Conservation (phyloP, 2,888 invertebrate species). For the Meganola albula region DNA sequence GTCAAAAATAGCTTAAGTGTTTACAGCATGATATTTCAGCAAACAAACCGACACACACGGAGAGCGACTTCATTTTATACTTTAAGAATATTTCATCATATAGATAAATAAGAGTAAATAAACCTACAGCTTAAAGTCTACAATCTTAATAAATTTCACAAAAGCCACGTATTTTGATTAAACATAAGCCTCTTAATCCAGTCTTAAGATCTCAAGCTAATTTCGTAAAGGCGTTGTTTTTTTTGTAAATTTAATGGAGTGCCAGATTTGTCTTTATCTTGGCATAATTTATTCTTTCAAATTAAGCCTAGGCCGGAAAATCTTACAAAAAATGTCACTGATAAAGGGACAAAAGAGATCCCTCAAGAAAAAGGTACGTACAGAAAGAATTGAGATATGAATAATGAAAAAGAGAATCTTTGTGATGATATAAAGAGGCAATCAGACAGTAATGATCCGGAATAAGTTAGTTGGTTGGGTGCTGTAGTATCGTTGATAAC, state of each 20-base stretch:
- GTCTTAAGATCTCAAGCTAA: constrained; percentile 57
- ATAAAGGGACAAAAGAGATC: constrained; percentile 45
- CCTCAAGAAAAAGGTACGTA: constrained; percentile 37
- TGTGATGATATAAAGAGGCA: constrained; percentile 47
- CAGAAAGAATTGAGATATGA: constrained; percentile 49
- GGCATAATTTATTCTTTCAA: constrained; percentile 60
- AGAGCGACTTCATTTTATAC: too few relatives aligned
- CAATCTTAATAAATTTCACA: too few relatives aligned
- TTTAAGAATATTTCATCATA: too few relatives aligned
- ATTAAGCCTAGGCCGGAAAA: constrained; percentile 45
- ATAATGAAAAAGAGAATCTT: constrained; percentile 56
- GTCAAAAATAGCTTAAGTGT: too few relatives aligned
- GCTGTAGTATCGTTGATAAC: too few relatives aligned
- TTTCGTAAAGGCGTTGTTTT: constrained; percentile 66
- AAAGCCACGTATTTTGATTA: constrained; percentile 35
- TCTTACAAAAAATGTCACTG: constrained; percentile 43
- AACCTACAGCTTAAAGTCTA: too few relatives aligned
- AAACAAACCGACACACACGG: too few relatives aligned
- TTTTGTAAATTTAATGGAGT: constrained; percentile 65
- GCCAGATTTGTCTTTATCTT: constrained; percentile 49
- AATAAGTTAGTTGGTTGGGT: constrained; percentile 36
- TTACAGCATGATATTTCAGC: too few relatives aligned
- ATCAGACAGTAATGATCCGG: constrained; percentile 40
- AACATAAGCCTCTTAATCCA: constrained; percentile 47
- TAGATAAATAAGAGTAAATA: too few relatives aligned